Conservation (phyloP, 2,113 vertebrate species). For the Aviceda subcristata region DNA sequence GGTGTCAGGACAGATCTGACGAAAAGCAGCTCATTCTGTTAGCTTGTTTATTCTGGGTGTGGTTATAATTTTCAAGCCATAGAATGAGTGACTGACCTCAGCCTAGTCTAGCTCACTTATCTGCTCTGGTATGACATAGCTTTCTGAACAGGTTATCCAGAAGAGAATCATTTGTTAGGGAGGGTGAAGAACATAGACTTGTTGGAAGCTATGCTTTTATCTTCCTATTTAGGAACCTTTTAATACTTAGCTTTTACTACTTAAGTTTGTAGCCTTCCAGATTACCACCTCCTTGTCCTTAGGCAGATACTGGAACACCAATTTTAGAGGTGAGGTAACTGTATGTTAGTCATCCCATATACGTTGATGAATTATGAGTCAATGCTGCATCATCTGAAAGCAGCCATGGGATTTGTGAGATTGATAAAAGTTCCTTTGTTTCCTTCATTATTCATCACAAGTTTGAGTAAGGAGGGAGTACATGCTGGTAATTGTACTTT, state of each 20-base stretch:
- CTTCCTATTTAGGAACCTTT: not conserved
- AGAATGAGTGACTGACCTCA: not conserved
- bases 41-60: not conserved
- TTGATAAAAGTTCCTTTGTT: not conserved
- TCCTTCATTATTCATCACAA: not conserved
- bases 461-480: not conserved
- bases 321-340: not conserved
- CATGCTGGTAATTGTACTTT: not conserved
- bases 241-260: not conserved
- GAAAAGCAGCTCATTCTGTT: not conserved
- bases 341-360: not conserved
- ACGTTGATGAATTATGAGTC: not conserved
- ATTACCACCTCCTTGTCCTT: not conserved
- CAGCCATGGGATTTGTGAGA: not conserved
- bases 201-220: not conserved
- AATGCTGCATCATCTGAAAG: not conserved
- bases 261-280: not conserved
- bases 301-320: not conserved
- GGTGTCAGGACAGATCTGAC: not conserved
- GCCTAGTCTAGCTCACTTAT: not conserved
- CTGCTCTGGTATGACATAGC: not conserved
- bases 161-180: not conserved
- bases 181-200: not conserved
- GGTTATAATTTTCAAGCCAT: not conserved
- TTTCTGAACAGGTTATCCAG: not conserved